Percentiles rank a stretch among this genome's conserved stretches.
phyloP scores from a whole-genome alignment of 2,113 vertebrate species.

The Phycodurus eques region DNA sequence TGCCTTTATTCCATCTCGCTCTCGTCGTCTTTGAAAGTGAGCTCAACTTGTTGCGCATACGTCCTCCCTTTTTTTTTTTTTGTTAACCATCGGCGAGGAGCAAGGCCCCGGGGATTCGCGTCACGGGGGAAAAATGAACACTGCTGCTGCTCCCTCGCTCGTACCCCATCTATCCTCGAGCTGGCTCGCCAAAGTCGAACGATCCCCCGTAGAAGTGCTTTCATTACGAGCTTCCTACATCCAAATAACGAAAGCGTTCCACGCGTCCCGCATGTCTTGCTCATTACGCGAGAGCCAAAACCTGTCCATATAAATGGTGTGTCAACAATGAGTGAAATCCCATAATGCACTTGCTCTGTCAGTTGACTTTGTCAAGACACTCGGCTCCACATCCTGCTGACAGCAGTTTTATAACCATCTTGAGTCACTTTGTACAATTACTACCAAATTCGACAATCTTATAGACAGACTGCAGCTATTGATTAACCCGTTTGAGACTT shows the following conservation, averaged over 20 bases:
- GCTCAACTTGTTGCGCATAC: conserved; percentile 55
- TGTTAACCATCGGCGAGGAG: conserved; percentile 49
- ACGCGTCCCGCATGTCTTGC: conserved; percentile 46
- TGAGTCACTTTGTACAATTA: no score
- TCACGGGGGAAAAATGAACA: conserved; percentile 39
- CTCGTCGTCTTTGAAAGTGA: conserved; percentile 61
- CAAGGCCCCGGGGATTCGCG: conserved; percentile 42
- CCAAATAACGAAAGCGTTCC: conserved; percentile 59
- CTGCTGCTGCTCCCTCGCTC: conserved; percentile 17
- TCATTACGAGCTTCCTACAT: conserved; percentile 56
- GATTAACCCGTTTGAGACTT: no score
- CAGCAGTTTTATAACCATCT: background rate
- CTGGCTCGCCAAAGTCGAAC: conserved; percentile 36
- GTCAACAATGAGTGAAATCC: conserved; percentile 36
- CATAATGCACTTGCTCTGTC: conserved; percentile 39
- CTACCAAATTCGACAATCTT: no score
- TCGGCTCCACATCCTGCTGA: background rate
- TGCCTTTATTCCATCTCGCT: conserved; percentile 46
- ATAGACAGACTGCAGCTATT: no score
- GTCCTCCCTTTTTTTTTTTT: conserved; percentile 20
- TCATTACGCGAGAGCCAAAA: conserved; percentile 43
- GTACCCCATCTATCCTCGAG: conserved; percentile 29
- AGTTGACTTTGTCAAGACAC: conserved; percentile 21
- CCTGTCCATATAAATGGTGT: conserved; percentile 27
- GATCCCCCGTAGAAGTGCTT: conserved; percentile 47